A percentile compares a stretch with the other conserved stretches of the same genome.
Evolutionary conservation across 2,113 vertebrate genomes (phyloP).

Genomic region (Chionomys nivalis): DNA sequence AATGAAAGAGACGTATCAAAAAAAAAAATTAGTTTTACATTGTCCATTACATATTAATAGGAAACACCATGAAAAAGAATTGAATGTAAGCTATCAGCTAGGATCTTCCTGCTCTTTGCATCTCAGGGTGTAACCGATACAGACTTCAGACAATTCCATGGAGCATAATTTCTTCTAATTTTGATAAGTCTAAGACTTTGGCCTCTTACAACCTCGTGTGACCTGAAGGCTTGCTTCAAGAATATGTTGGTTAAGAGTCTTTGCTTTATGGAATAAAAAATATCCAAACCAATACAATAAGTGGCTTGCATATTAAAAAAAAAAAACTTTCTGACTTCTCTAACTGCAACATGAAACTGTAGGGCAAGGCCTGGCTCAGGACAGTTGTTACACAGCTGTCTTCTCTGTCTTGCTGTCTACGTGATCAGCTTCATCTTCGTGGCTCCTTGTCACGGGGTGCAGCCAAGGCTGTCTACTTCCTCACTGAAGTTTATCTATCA

Average conservation of each 20-base stretch:
- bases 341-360: background rate
- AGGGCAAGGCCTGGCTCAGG: background rate
- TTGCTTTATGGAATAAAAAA: slow-evolving; percentile 11
- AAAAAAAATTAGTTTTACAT: background rate
- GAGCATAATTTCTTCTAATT: slow-evolving; percentile 15
- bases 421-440: background rate
- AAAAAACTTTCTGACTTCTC: background rate
- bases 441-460: background rate
- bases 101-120: background rate
- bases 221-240: slow-evolving; percentile 7
- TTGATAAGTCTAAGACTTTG: background rate
- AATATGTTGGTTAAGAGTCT: background rate
- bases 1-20: slow-evolving; percentile 5
- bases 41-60: background rate
- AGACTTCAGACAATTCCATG: background rate
- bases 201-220: background rate
- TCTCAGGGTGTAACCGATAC: slow-evolving; percentile 42
- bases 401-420: background rate
- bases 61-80: background rate
- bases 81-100: background rate
- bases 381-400: background rate
- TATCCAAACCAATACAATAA: background rate
- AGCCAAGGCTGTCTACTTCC: background rate
- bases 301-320: background rate
- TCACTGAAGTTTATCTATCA: background rate